Conservation (phyloP, 1,140 invertebrate genomes). For the Lamellibrachia luymesi region DNA sequence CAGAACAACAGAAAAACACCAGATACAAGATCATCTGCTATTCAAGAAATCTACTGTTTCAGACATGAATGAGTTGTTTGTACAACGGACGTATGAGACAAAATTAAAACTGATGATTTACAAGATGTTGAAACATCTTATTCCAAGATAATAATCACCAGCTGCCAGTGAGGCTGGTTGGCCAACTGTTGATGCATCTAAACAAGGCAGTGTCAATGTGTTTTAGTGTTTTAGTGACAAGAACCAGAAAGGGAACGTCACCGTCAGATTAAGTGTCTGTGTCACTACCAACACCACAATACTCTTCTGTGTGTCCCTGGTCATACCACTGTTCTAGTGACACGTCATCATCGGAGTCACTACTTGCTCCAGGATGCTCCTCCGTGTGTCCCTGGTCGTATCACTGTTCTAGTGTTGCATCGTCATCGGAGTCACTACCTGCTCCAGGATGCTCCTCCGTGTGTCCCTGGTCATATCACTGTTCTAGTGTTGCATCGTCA, state of each 20-base stretch:
- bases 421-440: neutral
- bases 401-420: neutral
- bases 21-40: neutral
- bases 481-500: conserved; percentile 20
- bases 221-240: neutral
- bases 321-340: neutral
- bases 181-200: neutral
- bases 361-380: no score
- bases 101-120: neutral
- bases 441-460: neutral
- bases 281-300: no score
- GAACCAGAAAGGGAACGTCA: neutral
- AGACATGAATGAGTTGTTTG: neutral
- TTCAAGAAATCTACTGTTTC: neutral
- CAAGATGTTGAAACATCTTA: neutral
- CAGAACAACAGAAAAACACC: neutral
- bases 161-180: no score
- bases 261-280: neutral
- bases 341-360: no score
- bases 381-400: no score
- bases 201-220: neutral
- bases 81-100: neutral
- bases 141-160: neutral
- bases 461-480: neutral
- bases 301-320: neutral